phyloP scores from a whole-genome alignment of 2,797 vertebrate genomes.

The Steatocranus sp. region DNA sequence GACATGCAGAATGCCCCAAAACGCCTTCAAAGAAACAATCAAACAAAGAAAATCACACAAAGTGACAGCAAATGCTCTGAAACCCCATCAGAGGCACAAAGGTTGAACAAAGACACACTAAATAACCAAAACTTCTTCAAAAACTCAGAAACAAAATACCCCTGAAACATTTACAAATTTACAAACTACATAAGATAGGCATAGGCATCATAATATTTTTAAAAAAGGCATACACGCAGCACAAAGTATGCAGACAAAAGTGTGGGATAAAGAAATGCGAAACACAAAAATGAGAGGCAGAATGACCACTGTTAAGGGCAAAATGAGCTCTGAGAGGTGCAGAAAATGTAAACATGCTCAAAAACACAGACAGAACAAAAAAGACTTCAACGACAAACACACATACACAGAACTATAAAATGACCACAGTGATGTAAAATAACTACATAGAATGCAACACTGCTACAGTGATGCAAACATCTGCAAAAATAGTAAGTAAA shows the following conservation, averaged over 20 bases:
- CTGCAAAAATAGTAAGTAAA: background rate
- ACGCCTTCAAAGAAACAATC: accelerated
- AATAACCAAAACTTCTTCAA: background rate
- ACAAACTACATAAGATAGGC: background rate
- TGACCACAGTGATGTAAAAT: background rate
- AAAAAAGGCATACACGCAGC: background rate
- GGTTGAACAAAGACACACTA: background rate
- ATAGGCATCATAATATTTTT: accelerated
- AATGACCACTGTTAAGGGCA: background rate
- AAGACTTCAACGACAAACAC: accelerated
- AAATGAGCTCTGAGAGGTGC: background rate
- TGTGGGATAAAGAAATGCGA: accelerated
- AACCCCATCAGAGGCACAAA: background rate
- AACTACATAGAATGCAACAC: background rate
- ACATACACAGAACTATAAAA: background rate
- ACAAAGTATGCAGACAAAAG: background rate
- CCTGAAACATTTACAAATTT: background rate
- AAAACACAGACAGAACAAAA: background rate
- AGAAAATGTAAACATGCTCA: background rate
- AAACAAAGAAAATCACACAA: accelerated
- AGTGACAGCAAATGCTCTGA: background rate
- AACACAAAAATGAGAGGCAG: background rate
- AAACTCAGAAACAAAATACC: background rate
- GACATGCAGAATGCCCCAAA: background rate
- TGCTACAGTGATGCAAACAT: background rate